These are phyloP conservation scores for Falco columbarius DNA, from an alignment of 2,797 vertebrate genomes.

Conservation along the genomic window DNA sequence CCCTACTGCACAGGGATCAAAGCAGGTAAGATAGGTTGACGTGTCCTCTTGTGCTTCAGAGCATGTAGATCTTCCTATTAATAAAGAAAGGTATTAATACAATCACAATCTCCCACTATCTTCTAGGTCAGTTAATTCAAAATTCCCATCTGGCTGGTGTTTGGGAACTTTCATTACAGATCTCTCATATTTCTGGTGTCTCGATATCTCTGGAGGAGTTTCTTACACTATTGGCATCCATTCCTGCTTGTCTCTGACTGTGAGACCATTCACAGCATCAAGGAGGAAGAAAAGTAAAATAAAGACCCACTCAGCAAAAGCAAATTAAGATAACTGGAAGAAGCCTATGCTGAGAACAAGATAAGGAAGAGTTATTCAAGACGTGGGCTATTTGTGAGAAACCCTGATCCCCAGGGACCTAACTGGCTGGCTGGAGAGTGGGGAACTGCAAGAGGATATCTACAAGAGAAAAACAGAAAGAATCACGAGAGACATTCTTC, in stretches of 20 bases:
- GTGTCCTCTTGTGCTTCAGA: background rate
- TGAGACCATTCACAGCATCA: constrained; percentile 1
- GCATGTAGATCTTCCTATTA: rapidly evolving
- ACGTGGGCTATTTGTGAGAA: background rate
- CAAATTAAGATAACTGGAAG: background rate
- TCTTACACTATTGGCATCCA: background rate
- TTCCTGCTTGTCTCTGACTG: background rate
- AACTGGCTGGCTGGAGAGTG: background rate
- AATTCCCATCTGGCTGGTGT: background rate
- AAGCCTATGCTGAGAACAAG: background rate
- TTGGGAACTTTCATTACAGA: background rate
- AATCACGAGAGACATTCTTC: background rate
- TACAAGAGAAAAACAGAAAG: background rate
- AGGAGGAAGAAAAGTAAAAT: constrained; percentile 1
- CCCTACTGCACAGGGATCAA: background rate
- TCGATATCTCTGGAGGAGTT: constrained; percentile 24
- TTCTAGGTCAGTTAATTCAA: constrained; percentile 9
- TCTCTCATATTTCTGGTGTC: background rate
- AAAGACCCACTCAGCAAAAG: constrained; percentile 9
- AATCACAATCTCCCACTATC: background rate
- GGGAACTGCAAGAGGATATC: background rate
- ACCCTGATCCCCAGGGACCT: background rate
- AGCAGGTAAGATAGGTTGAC: background rate
- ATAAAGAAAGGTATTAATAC: background rate
- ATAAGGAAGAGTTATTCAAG: background rate